A percentile compares a stretch with the other conserved stretches of the same genome.
Evolutionary conservation across 2,797 vertebrate genomes (phyloP).

Genomic region (Micrastur ruficollis): DNA sequence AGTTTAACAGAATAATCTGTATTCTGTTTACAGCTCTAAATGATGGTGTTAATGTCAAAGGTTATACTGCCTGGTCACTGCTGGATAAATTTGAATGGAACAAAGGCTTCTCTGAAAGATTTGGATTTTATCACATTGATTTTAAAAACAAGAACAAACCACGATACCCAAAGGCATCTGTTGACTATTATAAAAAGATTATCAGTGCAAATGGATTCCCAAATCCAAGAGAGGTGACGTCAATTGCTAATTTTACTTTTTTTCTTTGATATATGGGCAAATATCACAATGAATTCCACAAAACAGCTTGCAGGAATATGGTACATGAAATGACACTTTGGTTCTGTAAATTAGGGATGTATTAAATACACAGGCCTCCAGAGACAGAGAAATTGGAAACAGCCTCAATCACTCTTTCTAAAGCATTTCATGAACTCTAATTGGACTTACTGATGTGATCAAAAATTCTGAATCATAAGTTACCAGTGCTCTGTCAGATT

Average conservation of each 20-base stretch:
- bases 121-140: slow-evolving; percentile 89
- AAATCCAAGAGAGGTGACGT: slow-evolving; percentile 83
- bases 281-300: not conserved
- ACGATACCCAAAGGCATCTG: slow-evolving; percentile 91
- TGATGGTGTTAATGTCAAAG: slow-evolving; percentile 89
- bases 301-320: not conserved
- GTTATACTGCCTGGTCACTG: slow-evolving; percentile 93
- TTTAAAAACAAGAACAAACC: slow-evolving; percentile 88
- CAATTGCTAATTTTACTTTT: not conserved
- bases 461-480: not conserved
- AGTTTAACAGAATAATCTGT: not conserved
- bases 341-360: not conserved
- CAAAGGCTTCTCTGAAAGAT: slow-evolving; percentile 89
- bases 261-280: not conserved
- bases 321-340: not conserved
- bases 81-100: slow-evolving; percentile 96
- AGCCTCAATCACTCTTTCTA: not conserved
- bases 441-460: not conserved
- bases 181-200: slow-evolving; percentile 87
- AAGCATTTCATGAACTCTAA: not conserved
- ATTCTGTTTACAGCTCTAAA: slow-evolving; percentile 82
- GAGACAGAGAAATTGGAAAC: not conserved
- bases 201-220: slow-evolving; percentile 90
- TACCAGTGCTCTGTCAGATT: not conserved
- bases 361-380: not conserved